These are phyloP conservation scores for Protonibea diacanthus DNA, from an alignment of 2,797 vertebrate genomes.

Conservation along the genomic window DNA sequence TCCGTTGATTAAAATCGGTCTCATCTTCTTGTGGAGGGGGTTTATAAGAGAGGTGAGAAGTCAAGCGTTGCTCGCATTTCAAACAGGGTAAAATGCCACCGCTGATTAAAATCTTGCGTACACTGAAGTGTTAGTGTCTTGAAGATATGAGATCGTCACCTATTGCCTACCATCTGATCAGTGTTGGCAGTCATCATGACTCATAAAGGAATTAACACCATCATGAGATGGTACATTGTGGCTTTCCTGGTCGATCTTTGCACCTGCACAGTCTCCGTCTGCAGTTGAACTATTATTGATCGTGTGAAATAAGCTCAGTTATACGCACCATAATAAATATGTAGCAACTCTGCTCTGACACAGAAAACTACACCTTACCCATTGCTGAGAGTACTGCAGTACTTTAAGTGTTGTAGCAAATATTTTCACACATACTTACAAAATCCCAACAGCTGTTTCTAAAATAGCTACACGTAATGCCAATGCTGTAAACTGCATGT, in stretches of 20 bases:
- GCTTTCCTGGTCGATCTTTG: not conserved
- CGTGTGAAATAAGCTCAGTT: not conserved
- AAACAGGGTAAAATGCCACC: conserved; percentile 16
- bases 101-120: conserved; percentile 36
- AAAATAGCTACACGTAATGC: not conserved
- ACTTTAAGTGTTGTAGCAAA: not conserved
- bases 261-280: not conserved
- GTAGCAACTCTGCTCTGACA: not conserved
- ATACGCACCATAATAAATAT: not conserved
- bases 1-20: conserved; percentile 29
- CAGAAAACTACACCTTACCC: too few relatives aligned
- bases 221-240: not conserved
- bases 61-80: conserved; percentile 8
- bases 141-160: not conserved
- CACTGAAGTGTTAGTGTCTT: not conserved
- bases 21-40: conserved; percentile 35
- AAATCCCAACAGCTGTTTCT: not conserved
- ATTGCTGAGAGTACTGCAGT: not conserved
- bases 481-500: not conserved
- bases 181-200: not conserved
- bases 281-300: not conserved
- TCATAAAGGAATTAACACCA: not conserved
- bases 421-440: conserved; percentile 13
- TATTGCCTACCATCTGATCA: not conserved
- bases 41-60: conserved; percentile 43